Conservation (phyloP, 2,888 invertebrate genomes). For the Pseudococcus jackbeardsleyi region DNA sequence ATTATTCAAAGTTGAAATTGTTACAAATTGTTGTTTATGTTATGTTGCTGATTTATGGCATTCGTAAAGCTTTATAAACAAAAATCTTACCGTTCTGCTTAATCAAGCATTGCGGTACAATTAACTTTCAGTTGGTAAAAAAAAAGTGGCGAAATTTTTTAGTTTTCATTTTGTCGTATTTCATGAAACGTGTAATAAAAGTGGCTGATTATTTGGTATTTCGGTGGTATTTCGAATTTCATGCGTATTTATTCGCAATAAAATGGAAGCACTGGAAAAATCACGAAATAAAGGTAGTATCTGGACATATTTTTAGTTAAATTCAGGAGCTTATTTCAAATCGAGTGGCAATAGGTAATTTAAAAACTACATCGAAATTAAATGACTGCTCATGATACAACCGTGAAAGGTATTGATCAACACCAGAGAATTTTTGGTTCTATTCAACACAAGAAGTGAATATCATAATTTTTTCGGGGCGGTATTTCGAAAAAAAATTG, state of each 20-base stretch:
- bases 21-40: constrained; percentile 2
- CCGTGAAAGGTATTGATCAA: not conserved
- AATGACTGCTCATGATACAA: constrained; percentile 1
- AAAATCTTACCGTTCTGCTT: not conserved
- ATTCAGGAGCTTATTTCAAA: not conserved
- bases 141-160: not conserved
- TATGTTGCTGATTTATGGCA: not conserved
- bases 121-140: not conserved
- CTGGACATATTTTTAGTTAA: not conserved
- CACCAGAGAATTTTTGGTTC: not conserved
- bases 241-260: not conserved
- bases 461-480: not conserved
- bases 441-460: not conserved
- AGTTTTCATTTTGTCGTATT: not conserved
- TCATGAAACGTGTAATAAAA: not conserved
- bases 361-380: not conserved
- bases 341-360: not conserved
- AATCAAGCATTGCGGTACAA: constrained; percentile 3
- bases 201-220: not conserved
- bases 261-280: not conserved
- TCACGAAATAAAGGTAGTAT: not conserved
- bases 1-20: not conserved
- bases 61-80: not conserved
- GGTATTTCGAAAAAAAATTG: not conserved
- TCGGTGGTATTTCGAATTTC: not conserved